A percentile compares a stretch with the other conserved stretches of the same genome.
Conservation (phyloP, 2,888 invertebrate species). For the Aromia moschata region DNA sequence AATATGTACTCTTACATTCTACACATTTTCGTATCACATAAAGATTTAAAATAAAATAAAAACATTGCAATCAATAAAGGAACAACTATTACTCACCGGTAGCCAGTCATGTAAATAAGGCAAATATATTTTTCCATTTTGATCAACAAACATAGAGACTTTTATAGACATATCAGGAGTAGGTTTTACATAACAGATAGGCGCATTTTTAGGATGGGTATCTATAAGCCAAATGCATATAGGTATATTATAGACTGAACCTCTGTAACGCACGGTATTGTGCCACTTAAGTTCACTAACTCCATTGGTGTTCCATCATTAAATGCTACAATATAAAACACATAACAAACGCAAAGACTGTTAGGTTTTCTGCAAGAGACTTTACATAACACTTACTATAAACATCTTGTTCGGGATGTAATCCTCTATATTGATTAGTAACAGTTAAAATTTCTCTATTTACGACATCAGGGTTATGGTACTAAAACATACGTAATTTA, state of each 20-base stretch:
- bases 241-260: constrained; percentile 92
- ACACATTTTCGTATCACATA: no score
- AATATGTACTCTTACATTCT: no score
- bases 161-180: constrained; percentile 96
- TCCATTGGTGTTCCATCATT: constrained; percentile 87
- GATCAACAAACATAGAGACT: constrained; percentile 92
- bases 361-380: background rate
- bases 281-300: constrained; percentile 86
- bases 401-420: constrained; percentile 71
- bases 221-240: constrained; percentile 96
- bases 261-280: constrained; percentile 94
- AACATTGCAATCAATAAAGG: background rate
- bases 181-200: constrained; percentile 94
- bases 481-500: constrained; percentile 65
- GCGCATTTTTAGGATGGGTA: constrained; percentile 96
- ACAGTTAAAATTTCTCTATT: constrained; percentile 74
- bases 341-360: background rate
- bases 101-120: constrained; percentile 97
- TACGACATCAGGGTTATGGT: constrained; percentile 74
- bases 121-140: constrained; percentile 94
- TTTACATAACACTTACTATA: constrained; percentile 69
- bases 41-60: background rate
- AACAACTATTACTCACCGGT: constrained; percentile 66
- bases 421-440: constrained; percentile 72
- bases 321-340: constrained; percentile 71